Conservation (phyloP, 2,113 vertebrate species). For the Sorex fumeus region DNA sequence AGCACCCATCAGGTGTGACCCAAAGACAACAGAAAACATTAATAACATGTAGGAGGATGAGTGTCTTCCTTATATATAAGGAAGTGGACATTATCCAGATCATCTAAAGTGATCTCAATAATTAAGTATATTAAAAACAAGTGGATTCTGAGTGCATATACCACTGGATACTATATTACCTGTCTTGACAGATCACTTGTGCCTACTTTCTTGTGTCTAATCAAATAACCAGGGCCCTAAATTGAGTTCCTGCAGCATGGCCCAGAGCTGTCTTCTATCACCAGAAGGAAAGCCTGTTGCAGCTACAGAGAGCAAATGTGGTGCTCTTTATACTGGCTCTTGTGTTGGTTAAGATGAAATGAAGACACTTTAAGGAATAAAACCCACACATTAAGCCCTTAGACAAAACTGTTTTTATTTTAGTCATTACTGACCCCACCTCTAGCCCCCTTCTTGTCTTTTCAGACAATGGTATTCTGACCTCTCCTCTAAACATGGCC, state of each 20-base stretch:
- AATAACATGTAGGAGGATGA: neutral
- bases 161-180: neutral
- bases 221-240: neutral
- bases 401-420: neutral
- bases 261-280: slow-evolving; percentile 28
- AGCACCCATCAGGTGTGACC: too few relatives aligned
- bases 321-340: neutral
- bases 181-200: neutral
- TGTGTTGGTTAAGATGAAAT: neutral
- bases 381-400: neutral
- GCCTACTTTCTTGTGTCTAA: neutral
- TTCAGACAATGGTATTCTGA: neutral
- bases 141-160: neutral
- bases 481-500: neutral
- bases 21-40: neutral
- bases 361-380: neutral
- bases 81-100: neutral
- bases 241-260: neutral
- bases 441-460: neutral
- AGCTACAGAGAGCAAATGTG: neutral
- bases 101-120: slow-evolving; percentile 41
- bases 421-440: neutral
- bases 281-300: neutral
- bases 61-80: neutral
- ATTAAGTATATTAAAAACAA: slow-evolving; percentile 14